Evolutionary conservation across 2,113 vertebrate genomes (phyloP).

Genomic region (Polypterus bichir): DNA sequence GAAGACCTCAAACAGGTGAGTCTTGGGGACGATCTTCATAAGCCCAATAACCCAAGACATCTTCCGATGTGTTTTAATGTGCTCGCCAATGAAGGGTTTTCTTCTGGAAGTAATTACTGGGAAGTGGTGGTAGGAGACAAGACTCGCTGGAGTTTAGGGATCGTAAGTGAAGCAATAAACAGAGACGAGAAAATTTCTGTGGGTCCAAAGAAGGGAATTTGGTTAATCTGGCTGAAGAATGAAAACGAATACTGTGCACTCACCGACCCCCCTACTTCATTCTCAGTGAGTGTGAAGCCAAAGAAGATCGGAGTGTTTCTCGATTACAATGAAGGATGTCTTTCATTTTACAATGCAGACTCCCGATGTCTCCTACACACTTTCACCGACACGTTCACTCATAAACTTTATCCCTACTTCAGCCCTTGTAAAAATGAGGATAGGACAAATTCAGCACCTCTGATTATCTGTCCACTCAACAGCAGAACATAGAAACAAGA

Average conservation of each 20-base stretch:
- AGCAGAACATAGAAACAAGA: background rate
- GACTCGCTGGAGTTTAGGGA: background rate
- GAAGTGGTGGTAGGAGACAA: background rate
- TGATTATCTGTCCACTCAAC: conserved; percentile 23
- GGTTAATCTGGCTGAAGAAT: background rate
- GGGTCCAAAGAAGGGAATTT: background rate
- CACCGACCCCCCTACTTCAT: background rate
- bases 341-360: conserved; percentile 5
- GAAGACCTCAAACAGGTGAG: background rate
- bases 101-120: background rate
- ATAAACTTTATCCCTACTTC: conserved; percentile 7
- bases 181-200: background rate
- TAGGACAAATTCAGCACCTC: conserved; percentile 28
- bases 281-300: background rate
- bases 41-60: background rate
- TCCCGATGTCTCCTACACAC: conserved; percentile 1
- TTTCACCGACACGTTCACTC: conserved; percentile 5
- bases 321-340: conserved; percentile 1
- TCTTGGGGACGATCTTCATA: background rate
- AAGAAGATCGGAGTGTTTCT: conserved; percentile 2
- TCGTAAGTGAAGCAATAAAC: background rate
- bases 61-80: background rate
- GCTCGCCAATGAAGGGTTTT: background rate
- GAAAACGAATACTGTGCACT: background rate
- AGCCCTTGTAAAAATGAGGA: conserved; percentile 17